Evolutionary conservation across 2,888 invertebrate genomes (phyloP).

Genomic region (Chrysolina oricalcia): DNA sequence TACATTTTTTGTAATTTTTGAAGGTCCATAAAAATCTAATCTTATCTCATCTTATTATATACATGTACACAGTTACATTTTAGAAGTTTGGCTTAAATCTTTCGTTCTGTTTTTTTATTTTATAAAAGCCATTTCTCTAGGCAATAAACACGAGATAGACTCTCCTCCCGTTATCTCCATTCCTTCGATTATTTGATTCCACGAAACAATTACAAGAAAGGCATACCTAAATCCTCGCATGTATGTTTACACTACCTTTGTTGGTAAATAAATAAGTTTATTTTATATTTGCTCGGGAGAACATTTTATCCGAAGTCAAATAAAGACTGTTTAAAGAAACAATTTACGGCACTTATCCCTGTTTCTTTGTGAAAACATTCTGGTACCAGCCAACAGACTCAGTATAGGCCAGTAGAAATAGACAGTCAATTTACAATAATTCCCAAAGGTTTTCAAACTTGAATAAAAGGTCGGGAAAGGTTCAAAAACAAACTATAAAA

Average conservation of each 20-base stretch:
- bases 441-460: no score
- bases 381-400: conserved; percentile 19
- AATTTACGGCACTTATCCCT: conserved; percentile 41
- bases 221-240: conserved; percentile 42
- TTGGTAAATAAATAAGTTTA: conserved; percentile 52
- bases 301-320: conserved; percentile 50
- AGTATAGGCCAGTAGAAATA: no score
- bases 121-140: neutral
- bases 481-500: no score
- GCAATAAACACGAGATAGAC: neutral
- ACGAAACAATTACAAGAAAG: conserved; percentile 44
- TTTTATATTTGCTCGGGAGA: conserved; percentile 48
- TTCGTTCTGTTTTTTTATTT: no score
- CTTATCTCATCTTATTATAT: no score
- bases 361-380: conserved; percentile 32
- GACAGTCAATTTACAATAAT: no score
- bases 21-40: no score
- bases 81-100: no score
- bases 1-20: no score
- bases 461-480: no score
- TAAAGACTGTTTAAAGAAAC: conserved; percentile 48
- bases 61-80: no score
- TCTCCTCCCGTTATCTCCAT: neutral
- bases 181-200: conserved; percentile 4
- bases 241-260: conserved; percentile 45